Conservation (phyloP, 2,113 vertebrate species). For the Lutjanus erythropterus region DNA sequence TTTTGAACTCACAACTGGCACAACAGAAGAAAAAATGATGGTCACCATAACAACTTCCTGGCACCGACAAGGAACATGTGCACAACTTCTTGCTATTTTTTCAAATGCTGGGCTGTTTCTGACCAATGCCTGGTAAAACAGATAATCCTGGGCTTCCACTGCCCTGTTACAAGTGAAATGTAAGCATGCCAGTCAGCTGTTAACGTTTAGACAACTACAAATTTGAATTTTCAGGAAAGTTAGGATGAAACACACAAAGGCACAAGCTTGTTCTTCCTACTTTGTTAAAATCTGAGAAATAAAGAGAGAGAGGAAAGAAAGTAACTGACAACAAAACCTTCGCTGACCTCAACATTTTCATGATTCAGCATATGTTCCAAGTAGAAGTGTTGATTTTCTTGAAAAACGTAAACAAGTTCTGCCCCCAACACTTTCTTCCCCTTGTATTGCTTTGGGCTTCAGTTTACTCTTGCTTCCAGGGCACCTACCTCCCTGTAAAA, state of each 20-base stretch:
- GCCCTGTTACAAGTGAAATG: not conserved
- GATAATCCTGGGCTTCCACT: not conserved
- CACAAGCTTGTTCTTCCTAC: not conserved
- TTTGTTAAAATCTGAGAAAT: not conserved
- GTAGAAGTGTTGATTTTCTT: conserved; percentile 1
- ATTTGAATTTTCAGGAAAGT: not conserved
- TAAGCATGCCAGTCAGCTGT: not conserved
- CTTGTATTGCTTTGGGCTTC: conserved; percentile 10
- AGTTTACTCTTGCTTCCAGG: conserved; percentile 3
- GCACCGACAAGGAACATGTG: too few relatives aligned
- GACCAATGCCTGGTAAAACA: not conserved
- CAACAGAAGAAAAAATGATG: too few relatives aligned
- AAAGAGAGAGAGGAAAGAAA: not conserved
- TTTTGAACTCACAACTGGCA: too few relatives aligned
- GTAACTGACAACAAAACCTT: conserved; percentile 31
- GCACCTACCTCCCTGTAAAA: conserved; percentile 7
- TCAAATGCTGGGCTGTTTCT: not conserved
- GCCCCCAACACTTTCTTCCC: not conserved
- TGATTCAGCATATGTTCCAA: conserved; percentile 29
- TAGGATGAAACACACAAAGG: not conserved
- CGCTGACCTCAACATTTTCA: conserved; percentile 41
- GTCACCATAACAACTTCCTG: not conserved
- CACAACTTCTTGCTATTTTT: not conserved
- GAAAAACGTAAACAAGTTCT: conserved; percentile 26
- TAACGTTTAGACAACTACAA: not conserved